Evolutionary conservation across 2,113 vertebrate species (phyloP).

Genomic region (Chitala chitala): DNA sequence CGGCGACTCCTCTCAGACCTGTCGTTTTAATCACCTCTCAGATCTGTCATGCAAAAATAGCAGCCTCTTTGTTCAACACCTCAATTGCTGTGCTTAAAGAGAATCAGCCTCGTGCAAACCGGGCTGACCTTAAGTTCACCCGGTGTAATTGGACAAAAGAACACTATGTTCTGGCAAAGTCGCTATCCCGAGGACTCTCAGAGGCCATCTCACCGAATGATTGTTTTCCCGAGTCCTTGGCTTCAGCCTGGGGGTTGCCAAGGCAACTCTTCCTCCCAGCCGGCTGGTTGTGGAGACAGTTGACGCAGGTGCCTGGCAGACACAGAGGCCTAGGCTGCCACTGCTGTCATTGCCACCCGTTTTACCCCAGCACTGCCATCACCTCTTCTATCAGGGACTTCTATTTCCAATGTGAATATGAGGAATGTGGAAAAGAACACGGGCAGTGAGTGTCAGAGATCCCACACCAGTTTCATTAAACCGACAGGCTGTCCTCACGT

Average conservation of each 20-base stretch:
- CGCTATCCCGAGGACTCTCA: background rate
- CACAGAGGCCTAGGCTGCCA: background rate
- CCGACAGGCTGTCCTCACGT: background rate
- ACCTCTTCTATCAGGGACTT: background rate
- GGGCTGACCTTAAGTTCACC: background rate
- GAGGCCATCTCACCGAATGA: slow-evolving; percentile 8
- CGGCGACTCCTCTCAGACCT: background rate
- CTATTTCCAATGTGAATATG: background rate
- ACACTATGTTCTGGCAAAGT: slow-evolving; percentile 10
- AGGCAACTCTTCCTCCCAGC: slow-evolving; percentile 7
- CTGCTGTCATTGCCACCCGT: background rate
- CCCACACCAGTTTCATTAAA: background rate
- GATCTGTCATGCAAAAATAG: background rate
- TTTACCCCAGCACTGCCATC: background rate
- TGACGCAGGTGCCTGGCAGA: background rate
- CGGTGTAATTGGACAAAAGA: slow-evolving; percentile 1
- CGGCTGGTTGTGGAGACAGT: background rate
- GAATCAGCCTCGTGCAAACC: background rate
- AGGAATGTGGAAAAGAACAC: background rate
- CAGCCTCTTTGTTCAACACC: background rate
- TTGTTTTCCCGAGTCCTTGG: slow-evolving; percentile 5
- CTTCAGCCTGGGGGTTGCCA: slow-evolving; percentile 2
- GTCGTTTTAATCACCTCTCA: background rate
- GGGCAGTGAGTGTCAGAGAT: background rate
- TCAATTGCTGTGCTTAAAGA: background rate